Percentiles rank a stretch among this genome's conserved stretches.
Conservation (phyloP, 2,888 invertebrate genomes). For the Meganola albula region DNA sequence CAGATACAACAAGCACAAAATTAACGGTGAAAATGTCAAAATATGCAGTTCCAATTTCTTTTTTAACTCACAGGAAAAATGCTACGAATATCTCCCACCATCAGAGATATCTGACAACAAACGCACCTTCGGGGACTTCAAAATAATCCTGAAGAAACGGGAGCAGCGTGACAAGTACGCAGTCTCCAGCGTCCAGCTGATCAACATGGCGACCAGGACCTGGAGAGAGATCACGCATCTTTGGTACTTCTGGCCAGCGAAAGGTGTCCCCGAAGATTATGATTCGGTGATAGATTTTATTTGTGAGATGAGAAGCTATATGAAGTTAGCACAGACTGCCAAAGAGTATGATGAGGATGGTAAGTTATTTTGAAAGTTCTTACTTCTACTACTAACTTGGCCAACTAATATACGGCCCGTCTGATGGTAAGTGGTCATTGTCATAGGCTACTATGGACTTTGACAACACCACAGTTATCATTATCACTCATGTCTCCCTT, state of each 20-base stretch:
- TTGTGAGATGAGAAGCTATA: constrained; percentile 85
- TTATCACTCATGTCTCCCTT: too few relatives aligned
- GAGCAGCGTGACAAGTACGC: constrained; percentile 95
- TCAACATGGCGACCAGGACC: constrained; percentile 88
- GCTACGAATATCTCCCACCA: constrained; percentile 93
- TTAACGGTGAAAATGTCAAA: too few relatives aligned
- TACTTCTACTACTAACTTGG: too few relatives aligned
- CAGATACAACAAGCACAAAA: too few relatives aligned
- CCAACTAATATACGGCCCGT: too few relatives aligned
- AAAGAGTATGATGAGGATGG: constrained; percentile 75
- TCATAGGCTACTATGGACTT: too few relatives aligned
- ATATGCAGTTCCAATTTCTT: background rate
- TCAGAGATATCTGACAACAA: constrained; percentile 94
- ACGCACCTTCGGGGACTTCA: constrained; percentile 91
- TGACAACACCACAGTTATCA: too few relatives aligned
- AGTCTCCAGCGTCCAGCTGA: constrained; percentile 89
- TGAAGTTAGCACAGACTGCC: constrained; percentile 70
- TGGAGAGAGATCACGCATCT: constrained; percentile 93
- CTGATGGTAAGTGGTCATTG: too few relatives aligned
- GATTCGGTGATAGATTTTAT: constrained; percentile 91
- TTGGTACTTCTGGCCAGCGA: constrained; percentile 97
- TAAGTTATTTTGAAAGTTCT: too few relatives aligned
- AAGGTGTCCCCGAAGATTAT: constrained; percentile 90
- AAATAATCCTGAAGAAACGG: constrained; percentile 90
- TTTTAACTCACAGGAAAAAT: constrained; percentile 83